phyloP scores from a whole-genome alignment of 35 echinoderm and acorn worm species.

The Heliocidaris erythrogramma region DNA sequence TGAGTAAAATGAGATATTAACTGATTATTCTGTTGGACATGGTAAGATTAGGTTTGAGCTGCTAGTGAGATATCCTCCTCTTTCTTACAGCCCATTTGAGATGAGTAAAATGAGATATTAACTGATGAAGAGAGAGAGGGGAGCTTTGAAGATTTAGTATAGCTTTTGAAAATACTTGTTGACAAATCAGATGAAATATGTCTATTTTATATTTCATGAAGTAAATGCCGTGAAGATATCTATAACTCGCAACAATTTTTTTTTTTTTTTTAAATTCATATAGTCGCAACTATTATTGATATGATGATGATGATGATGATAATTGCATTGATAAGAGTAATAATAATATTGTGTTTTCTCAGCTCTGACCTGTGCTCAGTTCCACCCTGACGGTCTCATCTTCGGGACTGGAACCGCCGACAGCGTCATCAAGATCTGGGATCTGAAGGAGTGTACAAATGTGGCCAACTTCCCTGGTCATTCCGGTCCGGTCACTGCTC shows the following conservation, averaged over 20 bases:
- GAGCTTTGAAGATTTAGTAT: no score
- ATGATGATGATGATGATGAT: no score
- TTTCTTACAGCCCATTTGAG: not conserved
- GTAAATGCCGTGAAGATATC: no score
- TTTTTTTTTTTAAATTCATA: no score
- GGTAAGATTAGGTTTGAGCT: conserved; percentile 40
- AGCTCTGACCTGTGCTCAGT: conserved; percentile 98
- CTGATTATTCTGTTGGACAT: conserved; percentile 92
- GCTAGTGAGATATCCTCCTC: not conserved
- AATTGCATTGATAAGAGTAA: not conserved
- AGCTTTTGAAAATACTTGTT: no score
- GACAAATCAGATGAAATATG: no score
- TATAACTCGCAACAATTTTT: no score
- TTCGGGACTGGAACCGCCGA: conserved; percentile 96
- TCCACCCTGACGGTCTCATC: conserved; percentile 99
- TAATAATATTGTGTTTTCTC: not conserved
- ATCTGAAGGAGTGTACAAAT: conserved; percentile 96
- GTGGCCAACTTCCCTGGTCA: conserved; percentile 99
- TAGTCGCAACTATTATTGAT: no score
- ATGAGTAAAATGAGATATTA: not conserved
- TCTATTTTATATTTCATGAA: no score
- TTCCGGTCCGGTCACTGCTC: conserved; percentile 96
- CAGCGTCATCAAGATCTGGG: conserved; percentile 99
- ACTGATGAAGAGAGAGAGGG: not conserved
- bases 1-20: not conserved